A percentile compares a stretch with the other conserved stretches of the same genome.
phyloP scores from a whole-genome alignment of 1,140 invertebrate species.

The Dreissena polymorpha region DNA sequence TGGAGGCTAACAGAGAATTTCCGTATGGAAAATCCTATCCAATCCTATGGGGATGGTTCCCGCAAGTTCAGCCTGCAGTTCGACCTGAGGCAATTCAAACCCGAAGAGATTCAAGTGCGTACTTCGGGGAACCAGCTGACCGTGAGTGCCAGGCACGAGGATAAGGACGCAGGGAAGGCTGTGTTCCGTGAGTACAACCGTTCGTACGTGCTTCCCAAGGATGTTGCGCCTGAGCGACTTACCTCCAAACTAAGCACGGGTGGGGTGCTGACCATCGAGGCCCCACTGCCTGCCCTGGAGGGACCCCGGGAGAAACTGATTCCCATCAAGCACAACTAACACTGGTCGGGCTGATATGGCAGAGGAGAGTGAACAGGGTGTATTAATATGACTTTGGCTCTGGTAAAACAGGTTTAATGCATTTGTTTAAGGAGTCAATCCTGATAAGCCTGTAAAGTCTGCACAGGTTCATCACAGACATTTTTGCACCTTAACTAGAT shows the following conservation, averaged over 20 bases:
- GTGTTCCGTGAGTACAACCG: slow-evolving; percentile 87
- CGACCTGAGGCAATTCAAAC: slow-evolving; percentile 91
- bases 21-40: slow-evolving; percentile 71
- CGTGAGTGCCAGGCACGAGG: slow-evolving; percentile 92
- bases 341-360: no score
- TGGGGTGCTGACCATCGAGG: slow-evolving; percentile 82
- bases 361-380: no score
- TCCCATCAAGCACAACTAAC: slow-evolving; percentile 61
- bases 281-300: slow-evolving; percentile 56
- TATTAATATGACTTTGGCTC: no score
- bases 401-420: no score
- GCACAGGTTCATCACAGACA: no score
- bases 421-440: no score
- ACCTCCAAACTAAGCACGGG: slow-evolving; percentile 73
- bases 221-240: slow-evolving; percentile 74
- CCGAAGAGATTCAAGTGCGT: slow-evolving; percentile 93
- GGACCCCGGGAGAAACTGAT: slow-evolving; percentile 59
- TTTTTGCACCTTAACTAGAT: no score
- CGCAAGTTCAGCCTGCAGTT: slow-evolving; percentile 80
- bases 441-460: no score
- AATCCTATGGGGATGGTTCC: slow-evolving; percentile 60
- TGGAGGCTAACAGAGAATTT: slow-evolving; percentile 72
- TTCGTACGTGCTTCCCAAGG: slow-evolving; percentile 78
- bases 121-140: slow-evolving; percentile 89
- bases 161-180: slow-evolving; percentile 86